Evolutionary conservation across 2,797 vertebrate genomes (phyloP).

Genomic region (Clarias laeviceps): DNA sequence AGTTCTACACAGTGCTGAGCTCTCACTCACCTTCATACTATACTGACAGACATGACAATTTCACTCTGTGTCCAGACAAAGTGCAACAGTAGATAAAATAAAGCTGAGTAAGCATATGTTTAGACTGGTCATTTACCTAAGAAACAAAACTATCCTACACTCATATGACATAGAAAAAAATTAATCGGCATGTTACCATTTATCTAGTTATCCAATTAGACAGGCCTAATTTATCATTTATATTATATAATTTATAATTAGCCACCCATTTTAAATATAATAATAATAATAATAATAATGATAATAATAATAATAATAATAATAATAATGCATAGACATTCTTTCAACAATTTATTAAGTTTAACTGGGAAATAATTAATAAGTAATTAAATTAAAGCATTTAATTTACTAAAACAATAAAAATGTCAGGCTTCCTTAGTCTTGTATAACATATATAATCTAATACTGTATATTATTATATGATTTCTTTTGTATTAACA

Average conservation of each 20-base stretch:
- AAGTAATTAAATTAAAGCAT: no score
- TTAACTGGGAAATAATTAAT: background rate
- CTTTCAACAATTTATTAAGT: background rate
- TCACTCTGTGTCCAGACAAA: background rate
- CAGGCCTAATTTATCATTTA: background rate
- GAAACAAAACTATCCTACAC: background rate
- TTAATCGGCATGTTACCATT: background rate
- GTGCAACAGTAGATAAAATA: background rate
- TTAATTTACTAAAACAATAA: background rate
- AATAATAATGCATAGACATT: background rate
- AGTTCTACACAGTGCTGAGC: background rate
- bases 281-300: background rate
- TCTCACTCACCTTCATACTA: background rate
- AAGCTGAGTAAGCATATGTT: background rate
- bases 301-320: constrained; percentile 9
- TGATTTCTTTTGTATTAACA: background rate
- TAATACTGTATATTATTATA: background rate
- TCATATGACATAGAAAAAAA: background rate
- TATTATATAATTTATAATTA: no score
- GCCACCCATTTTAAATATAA: background rate
- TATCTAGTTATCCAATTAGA: background rate
- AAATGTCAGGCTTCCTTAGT: background rate
- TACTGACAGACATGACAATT: background rate
- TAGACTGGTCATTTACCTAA: background rate
- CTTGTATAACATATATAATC: background rate